phyloP scores from a whole-genome alignment of 2,797 vertebrate species.

The Myiothlypis coronata region DNA sequence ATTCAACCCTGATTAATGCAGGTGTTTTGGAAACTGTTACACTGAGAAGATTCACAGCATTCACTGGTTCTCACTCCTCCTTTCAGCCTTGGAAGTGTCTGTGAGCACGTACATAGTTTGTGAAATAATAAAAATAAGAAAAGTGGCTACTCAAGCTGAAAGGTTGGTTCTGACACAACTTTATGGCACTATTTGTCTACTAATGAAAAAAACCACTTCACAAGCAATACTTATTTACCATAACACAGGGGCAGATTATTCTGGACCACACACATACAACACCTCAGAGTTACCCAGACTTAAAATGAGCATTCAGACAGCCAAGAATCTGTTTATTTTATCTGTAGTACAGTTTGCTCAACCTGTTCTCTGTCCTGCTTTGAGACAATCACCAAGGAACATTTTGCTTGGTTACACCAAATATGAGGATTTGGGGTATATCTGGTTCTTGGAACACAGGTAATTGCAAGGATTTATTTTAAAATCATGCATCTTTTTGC shows the following conservation, averaged over 20 bases:
- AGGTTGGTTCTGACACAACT: not conserved
- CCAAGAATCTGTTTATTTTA: not conserved
- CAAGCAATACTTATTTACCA: not conserved
- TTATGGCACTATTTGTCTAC: not conserved
- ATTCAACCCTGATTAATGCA: not conserved
- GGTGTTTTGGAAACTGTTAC: conserved; percentile 41
- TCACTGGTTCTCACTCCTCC: conserved; percentile 6
- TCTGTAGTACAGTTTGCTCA: not conserved
- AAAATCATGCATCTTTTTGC: not conserved
- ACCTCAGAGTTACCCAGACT: not conserved
- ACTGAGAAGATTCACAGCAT: conserved; percentile 37
- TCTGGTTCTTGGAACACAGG: not conserved
- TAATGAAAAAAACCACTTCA: not conserved
- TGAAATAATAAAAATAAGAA: not conserved
- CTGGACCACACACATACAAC: not conserved
- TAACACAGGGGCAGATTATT: not conserved
- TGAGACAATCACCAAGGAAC: not conserved
- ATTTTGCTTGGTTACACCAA: not conserved
- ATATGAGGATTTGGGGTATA: not conserved
- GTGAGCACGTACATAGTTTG: not conserved
- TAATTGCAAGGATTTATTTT: not conserved
- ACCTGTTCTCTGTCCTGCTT: not conserved
- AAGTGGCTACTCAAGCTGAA: not conserved
- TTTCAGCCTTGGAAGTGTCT: not conserved
- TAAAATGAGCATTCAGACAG: not conserved